These are phyloP conservation scores for Pinctada fucata DNA, from an alignment of 2,888 invertebrate species.

Conservation along the genomic window DNA sequence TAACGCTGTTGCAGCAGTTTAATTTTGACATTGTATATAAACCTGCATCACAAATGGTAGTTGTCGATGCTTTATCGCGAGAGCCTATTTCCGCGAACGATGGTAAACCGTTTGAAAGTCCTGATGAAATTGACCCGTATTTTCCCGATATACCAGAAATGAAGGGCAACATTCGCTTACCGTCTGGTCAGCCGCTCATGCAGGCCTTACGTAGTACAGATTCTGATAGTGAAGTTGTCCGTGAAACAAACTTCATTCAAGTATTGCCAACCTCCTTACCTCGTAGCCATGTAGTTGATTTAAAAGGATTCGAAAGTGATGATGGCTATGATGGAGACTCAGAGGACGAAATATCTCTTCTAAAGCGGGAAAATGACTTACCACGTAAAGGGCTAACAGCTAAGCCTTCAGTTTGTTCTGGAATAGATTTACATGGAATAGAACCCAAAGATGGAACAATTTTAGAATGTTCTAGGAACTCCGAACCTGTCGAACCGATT, in stretches of 20 bases:
- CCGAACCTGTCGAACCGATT: background rate
- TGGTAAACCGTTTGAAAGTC: no score
- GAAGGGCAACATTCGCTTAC: no score
- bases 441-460: background rate
- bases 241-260: background rate
- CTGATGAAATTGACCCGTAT: no score
- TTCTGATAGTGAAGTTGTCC: background rate
- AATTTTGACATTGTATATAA: no score
- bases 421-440: background rate
- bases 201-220: background rate
- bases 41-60: no score
- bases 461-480: background rate
- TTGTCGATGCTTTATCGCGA: no score
- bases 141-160: no score
- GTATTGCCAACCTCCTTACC: background rate
- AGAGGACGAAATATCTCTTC: background rate
- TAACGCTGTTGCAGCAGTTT: no score
- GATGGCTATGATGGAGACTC: constrained; percentile 1
- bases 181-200: no score
- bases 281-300: background rate
- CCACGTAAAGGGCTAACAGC: background rate
- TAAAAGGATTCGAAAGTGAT: background rate
- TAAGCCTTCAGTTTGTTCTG: background rate
- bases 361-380: background rate
- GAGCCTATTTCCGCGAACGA: no score